Conservation (phyloP, 2,888 invertebrate species). For the Nephrotoma guestfalica region DNA sequence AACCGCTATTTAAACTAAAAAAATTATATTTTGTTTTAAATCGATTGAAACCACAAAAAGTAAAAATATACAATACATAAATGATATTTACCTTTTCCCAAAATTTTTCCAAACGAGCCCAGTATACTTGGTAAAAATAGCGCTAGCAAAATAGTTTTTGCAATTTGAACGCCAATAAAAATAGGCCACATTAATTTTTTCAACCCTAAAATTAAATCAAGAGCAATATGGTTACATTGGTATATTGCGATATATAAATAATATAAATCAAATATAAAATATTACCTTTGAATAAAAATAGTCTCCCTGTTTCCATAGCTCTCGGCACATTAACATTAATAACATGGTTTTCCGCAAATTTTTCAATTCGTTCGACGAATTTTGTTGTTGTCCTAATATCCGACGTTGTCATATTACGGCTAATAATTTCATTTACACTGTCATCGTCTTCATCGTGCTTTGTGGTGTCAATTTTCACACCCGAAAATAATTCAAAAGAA, state of each 20-base stretch:
- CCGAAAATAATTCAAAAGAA: conserved; percentile 41
- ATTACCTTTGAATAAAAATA: conserved; percentile 46
- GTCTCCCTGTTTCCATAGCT: conserved; percentile 41
- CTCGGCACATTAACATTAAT: conserved; percentile 48
- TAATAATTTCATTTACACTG: neutral
- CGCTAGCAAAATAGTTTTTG: conserved; percentile 68
- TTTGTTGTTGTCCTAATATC: conserved; percentile 19
- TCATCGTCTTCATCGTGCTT: conserved; percentile 13
- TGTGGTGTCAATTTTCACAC: conserved; percentile 26
- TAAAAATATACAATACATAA: no score
- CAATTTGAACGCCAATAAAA: conserved; percentile 64
- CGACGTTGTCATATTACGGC: neutral
- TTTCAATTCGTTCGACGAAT: conserved; percentile 40
- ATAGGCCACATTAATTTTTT: conserved; percentile 73
- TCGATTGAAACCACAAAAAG: no score
- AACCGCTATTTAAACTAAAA: no score
- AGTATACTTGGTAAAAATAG: conserved; percentile 73
- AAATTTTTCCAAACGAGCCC: conserved; percentile 67
- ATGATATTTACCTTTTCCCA: conserved; percentile 53
- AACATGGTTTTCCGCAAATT: conserved; percentile 43
- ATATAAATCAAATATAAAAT: neutral
- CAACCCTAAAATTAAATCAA: conserved; percentile 57
- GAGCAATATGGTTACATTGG: conserved; percentile 47
- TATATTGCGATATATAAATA: no score
- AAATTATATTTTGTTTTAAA: no score